phyloP scores from a whole-genome alignment of 2,797 vertebrate species.

The Tamandua tetradactyla region DNA sequence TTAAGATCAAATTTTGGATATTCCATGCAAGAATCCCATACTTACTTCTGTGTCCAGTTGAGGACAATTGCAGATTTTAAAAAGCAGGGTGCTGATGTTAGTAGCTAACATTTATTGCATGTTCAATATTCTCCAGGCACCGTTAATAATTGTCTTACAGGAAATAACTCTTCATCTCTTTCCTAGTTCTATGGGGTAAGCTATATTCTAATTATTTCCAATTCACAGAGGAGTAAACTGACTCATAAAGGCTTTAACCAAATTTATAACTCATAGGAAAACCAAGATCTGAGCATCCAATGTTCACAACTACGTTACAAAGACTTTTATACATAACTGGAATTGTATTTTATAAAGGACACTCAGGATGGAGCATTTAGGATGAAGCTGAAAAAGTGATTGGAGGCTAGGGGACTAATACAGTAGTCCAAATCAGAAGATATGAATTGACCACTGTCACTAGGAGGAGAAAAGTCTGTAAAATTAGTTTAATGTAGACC shows the following conservation, averaged over 20 bases:
- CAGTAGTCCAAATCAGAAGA: background rate
- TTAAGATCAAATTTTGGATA: background rate
- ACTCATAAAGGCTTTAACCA: background rate
- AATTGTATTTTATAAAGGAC: background rate
- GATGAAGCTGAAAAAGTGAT: background rate
- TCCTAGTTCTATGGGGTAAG: background rate
- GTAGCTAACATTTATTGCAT: background rate
- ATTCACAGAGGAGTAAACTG: background rate
- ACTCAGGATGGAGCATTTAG: background rate
- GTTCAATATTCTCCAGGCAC: background rate
- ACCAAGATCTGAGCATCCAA: background rate
- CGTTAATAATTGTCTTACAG: background rate
- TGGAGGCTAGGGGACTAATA: background rate
- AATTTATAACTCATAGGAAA: background rate
- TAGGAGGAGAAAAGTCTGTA: background rate
- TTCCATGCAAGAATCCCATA: background rate
- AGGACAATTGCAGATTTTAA: background rate
- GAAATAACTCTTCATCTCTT: background rate
- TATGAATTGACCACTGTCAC: background rate
- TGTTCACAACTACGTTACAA: background rate
- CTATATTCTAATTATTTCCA: background rate
- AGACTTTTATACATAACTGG: background rate
- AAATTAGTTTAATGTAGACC: conserved; percentile 7
- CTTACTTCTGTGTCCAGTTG: background rate
- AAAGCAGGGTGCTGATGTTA: background rate